A percentile compares a stretch with the other conserved stretches of the same genome.
Conservation (phyloP, 2,888 invertebrate species). For the Abrostola triplasia region DNA sequence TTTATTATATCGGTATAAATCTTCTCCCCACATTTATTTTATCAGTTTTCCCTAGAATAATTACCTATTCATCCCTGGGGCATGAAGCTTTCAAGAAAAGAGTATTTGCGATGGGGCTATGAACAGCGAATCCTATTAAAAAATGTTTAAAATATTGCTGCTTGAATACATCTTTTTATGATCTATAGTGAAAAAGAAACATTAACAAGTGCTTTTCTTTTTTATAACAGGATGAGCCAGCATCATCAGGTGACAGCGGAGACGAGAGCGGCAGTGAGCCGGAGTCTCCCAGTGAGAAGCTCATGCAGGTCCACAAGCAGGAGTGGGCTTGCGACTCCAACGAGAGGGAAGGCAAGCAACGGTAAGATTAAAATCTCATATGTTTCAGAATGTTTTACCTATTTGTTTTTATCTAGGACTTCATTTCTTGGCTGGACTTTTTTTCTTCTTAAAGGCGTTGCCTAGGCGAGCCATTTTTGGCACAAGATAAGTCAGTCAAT, state of each 20-base stretch:
- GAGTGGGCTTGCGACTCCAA: slow-evolving; percentile 70
- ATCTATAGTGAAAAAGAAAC: no score
- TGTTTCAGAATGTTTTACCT: no score
- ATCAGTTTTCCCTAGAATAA: no score
- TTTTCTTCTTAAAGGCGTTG: no score
- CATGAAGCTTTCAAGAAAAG: no score
- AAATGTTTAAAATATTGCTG: no score
- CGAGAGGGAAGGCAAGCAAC: slow-evolving; percentile 67
- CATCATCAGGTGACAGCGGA: slow-evolving; percentile 85
- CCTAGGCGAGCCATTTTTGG: neutral
- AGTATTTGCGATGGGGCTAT: no score
- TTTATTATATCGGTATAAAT: no score
- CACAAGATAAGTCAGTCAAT: neutral
- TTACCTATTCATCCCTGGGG: no score
- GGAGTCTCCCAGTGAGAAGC: slow-evolving; percentile 83
- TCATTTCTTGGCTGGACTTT: neutral
- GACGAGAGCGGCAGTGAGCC: slow-evolving; percentile 87
- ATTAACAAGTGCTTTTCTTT: slow-evolving; percentile 20
- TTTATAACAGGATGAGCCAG: slow-evolving; percentile 84
- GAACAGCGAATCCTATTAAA: no score
- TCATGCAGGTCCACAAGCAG: slow-evolving; percentile 71
- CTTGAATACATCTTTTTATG: no score
- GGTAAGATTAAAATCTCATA: slow-evolving; percentile 52
- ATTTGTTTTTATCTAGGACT: neutral
- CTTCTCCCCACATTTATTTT: no score